Conservation (phyloP, 2,797 vertebrate genomes). For the Mycteria americana region DNA sequence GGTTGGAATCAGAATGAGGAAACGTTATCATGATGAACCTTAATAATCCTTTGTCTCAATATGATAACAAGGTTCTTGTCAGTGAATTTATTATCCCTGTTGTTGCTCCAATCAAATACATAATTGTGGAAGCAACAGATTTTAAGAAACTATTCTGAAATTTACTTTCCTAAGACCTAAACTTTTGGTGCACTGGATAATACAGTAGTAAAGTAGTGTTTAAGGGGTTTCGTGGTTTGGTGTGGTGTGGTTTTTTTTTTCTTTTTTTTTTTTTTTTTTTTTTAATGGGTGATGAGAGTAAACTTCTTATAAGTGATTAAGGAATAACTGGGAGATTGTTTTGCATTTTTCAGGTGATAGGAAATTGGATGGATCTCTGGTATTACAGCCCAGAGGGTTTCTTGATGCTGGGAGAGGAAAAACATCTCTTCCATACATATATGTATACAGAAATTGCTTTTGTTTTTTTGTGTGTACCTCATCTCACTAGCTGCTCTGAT, state of each 20-base stretch:
- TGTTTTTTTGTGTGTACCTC: not conserved
- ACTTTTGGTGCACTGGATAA: not conserved
- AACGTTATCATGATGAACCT: not conserved
- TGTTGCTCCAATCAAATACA: not conserved
- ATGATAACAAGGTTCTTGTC: not conserved
- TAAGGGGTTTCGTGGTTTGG: not conserved
- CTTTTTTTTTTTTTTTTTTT: not conserved
- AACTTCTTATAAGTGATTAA: not conserved
- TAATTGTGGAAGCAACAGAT: not conserved
- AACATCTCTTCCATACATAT: not conserved
- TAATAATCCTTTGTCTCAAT: not conserved
- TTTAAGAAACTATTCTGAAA: not conserved
- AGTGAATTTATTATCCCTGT: not conserved
- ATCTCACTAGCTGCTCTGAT: not conserved
- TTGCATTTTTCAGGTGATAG: not conserved
- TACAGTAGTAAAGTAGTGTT: not conserved
- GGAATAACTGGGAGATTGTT: not conserved
- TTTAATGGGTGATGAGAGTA: not conserved
- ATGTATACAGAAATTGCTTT: not conserved
- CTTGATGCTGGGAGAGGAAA: not conserved
- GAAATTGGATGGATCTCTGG: not conserved
- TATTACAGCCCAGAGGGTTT: not conserved
- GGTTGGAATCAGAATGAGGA: not conserved
- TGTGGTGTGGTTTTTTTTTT: not conserved
- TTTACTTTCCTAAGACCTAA: not conserved